Conservation (phyloP, 2,888 invertebrate genomes). For the Aethes cnicana region DNA sequence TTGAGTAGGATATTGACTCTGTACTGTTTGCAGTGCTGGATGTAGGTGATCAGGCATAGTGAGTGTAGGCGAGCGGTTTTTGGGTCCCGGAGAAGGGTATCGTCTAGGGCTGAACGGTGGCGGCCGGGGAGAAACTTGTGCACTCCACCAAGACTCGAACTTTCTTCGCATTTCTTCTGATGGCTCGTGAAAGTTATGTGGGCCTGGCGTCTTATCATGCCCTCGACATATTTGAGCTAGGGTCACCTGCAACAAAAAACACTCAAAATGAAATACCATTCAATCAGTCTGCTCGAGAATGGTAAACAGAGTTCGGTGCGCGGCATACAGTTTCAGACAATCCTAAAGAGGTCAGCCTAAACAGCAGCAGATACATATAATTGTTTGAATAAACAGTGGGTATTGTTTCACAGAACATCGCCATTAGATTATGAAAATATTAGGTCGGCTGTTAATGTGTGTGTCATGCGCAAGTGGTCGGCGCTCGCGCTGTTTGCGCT, state of each 20-base stretch:
- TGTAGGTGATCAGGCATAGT: constrained; percentile 83
- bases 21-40: constrained; percentile 89
- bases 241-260: constrained; percentile 84
- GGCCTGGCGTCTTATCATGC: constrained; percentile 85
- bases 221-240: constrained; percentile 92
- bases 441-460: constrained; percentile 80
- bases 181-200: constrained; percentile 86
- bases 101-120: constrained; percentile 77
- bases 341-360: constrained; percentile 81
- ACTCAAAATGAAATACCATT: constrained; percentile 45
- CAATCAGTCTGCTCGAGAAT: constrained; percentile 44
- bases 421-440: constrained; percentile 83
- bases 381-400: constrained; percentile 72
- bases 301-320: constrained; percentile 57
- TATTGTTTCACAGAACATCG: constrained; percentile 82
- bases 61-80: constrained; percentile 74
- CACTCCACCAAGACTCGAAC: constrained; percentile 95
- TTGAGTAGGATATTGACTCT: constrained; percentile 89
- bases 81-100: constrained; percentile 77
- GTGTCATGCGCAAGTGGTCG: constrained; percentile 76
- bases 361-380: constrained; percentile 76
- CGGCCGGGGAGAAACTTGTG: constrained; percentile 86
- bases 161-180: constrained; percentile 92
- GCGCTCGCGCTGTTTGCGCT: constrained; percentile 65
- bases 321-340: constrained; percentile 73